Conservation (phyloP, 2,797 vertebrate species). For the Pantherophis alleghaniensis region DNA sequence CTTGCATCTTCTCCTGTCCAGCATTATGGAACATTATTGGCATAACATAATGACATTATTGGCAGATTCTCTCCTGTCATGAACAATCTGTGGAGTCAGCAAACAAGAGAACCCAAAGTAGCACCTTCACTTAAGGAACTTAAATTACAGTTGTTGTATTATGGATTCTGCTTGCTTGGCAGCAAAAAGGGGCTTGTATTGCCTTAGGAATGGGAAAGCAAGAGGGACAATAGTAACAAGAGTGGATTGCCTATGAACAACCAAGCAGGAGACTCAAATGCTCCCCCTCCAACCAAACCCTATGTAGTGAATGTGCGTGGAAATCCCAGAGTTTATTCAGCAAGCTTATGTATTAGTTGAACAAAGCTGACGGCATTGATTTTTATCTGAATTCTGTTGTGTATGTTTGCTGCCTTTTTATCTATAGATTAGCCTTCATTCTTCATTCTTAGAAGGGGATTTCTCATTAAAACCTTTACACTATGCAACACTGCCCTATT, state of each 20-base stretch:
- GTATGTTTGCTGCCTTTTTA: background rate
- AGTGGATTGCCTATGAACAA: background rate
- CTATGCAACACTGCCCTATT: background rate
- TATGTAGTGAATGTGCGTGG: background rate
- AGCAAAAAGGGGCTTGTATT: background rate
- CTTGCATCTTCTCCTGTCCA: background rate
- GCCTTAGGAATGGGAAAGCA: background rate
- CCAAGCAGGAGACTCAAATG: background rate
- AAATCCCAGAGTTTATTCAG: background rate
- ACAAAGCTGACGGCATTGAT: background rate
- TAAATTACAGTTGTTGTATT: background rate
- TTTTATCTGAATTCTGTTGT: background rate
- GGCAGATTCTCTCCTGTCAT: background rate
- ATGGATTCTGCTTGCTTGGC: background rate
- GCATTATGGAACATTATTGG: background rate
- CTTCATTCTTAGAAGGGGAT: background rate
- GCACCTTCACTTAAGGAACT: background rate
- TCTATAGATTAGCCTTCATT: background rate
- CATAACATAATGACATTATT: too few species aligned
- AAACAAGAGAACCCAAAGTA: background rate
- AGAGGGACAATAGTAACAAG: background rate
- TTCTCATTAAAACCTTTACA: background rate
- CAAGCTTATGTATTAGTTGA: background rate
- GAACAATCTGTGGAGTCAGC: background rate
- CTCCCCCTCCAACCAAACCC: background rate